A percentile compares a stretch with the other conserved stretches of the same genome.
Conservation (phyloP, 2,797 vertebrate species). For the Nasua narica region DNA sequence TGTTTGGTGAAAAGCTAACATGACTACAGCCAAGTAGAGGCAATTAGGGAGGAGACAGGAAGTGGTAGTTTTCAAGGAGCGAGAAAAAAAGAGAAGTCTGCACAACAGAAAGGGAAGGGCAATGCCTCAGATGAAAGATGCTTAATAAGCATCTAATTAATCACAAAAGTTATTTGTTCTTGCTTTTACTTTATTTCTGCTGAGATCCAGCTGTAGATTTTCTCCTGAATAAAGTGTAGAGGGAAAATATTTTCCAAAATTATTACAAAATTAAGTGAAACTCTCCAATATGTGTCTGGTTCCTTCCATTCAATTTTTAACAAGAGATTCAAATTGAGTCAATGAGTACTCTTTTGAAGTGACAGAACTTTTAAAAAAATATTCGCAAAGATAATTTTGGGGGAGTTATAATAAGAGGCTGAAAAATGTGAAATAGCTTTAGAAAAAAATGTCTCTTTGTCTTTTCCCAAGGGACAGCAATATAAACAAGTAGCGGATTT, state of each 20-base stretch:
- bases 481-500: constrained; percentile 65
- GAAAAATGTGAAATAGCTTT: constrained; percentile 55
- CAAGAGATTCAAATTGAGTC: constrained; percentile 24
- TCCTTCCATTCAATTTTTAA: constrained; percentile 39
- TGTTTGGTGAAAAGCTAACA: constrained; percentile 8
- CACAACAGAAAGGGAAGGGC: not conserved
- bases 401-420: constrained; percentile 10
- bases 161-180: not conserved
- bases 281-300: not conserved
- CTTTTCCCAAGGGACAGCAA: constrained; percentile 45
- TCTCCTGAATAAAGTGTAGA: not conserved
- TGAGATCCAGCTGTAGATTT: constrained; percentile 12
- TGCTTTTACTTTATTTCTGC: constrained; percentile 10
- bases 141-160: constrained; percentile 11
- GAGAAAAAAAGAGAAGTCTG: not conserved
- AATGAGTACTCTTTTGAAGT: constrained; percentile 46
- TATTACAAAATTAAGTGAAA: constrained; percentile 36
- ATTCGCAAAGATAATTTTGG: constrained; percentile 42
- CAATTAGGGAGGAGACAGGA: not conserved
- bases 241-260: not conserved
- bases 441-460: constrained; percentile 56
- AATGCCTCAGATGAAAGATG: not conserved
- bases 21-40: not conserved
- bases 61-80: not conserved
- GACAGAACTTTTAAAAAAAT: constrained; percentile 8